Percentiles rank a stretch among this genome's conserved stretches.
phyloP scores from a whole-genome alignment of 23 tunicate genomes.

The Phallusia fumigata region DNA sequence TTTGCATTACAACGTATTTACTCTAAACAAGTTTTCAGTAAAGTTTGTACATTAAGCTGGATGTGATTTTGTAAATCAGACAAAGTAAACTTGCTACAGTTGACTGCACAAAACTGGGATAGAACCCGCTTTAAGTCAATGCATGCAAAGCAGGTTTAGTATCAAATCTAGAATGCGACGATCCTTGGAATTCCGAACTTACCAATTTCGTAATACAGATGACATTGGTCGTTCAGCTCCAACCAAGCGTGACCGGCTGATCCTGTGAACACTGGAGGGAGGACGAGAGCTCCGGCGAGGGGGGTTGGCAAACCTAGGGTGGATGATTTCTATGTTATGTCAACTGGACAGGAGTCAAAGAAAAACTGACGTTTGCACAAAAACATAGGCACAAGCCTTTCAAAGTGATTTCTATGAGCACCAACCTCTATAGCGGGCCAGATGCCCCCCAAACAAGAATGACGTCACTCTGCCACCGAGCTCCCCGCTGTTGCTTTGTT shows the following conservation, averaged over 20 bases:
- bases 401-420: not conserved
- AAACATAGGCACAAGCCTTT: no score
- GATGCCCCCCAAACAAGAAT: constrained; percentile 39
- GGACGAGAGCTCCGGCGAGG: constrained; percentile 56
- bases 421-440: constrained; percentile 54
- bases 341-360: no score
- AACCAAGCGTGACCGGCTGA: constrained; percentile 90
- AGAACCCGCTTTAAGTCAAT: no score
- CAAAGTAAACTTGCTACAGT: no score
- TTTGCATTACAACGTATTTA: no score
- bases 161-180: no score
- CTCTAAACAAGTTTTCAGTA: no score
- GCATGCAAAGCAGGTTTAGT: no score
- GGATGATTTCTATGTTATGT: not conserved
- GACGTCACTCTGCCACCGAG: constrained; percentile 40
- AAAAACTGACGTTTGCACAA: no score
- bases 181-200: not conserved
- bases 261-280: constrained; percentile 72
- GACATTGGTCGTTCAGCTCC: constrained; percentile 52
- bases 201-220: constrained; percentile 68
- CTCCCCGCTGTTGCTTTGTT: constrained; percentile 57
- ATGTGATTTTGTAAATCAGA: no score
- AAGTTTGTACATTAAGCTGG: no score
- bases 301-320: constrained; percentile 50
- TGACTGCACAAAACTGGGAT: no score